Evolutionary conservation across 2,797 vertebrate genomes (phyloP), one percentile per base, ranked within the genome.

Genomic region (Salmo trutta): DNA sequence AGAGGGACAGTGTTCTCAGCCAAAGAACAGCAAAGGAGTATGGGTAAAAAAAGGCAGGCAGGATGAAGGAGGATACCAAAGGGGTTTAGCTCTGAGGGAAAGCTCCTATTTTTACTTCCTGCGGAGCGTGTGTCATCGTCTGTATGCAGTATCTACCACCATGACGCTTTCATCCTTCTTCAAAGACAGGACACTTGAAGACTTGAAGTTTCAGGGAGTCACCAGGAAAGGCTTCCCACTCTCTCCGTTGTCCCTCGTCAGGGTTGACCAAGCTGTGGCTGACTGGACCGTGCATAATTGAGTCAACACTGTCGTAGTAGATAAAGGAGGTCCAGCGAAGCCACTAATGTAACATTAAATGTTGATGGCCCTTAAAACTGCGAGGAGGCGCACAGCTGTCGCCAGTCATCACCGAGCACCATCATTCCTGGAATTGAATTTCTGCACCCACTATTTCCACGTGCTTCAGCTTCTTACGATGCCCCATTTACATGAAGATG

Each of bases 291-390:
- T 85, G 87, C 84, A 91, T 90, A 92, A 90, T 93, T 90, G 87
- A 92, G 90, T 89, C 90, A 90, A 88, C 87, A 90, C 78, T 84
- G 89, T 87, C 84, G 77, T 87, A 89, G 90, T 78, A 85, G 91
- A 91, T 89, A 47, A 47, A 47, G 84, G 87, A 87, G 84, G 84
- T 75, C 84, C 86, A 81, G 84, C 59, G 82, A 89, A 89, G 88
- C 87, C 85, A 56, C 89, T 90, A 87, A 92, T 90, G 83, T 90
- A 87, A 86, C 86, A 92, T 92, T 92, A 92, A 91, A 91, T 88
- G 86, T 91, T 93, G 87, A 91, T 91, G 90, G 91, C 89, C 89
- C 90, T 90, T 91, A 89, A 91, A 91, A 89, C 88, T 86, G 41
- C 33, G 80, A 85, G 88, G 87, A 91, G 88, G 87, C 52, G 65